Percentiles rank a stretch among this genome's conserved stretches.
These are phyloP conservation scores for Aproaerema taeniolella DNA, from an alignment of 2,888 invertebrate species.

Conservation along the genomic window DNA sequence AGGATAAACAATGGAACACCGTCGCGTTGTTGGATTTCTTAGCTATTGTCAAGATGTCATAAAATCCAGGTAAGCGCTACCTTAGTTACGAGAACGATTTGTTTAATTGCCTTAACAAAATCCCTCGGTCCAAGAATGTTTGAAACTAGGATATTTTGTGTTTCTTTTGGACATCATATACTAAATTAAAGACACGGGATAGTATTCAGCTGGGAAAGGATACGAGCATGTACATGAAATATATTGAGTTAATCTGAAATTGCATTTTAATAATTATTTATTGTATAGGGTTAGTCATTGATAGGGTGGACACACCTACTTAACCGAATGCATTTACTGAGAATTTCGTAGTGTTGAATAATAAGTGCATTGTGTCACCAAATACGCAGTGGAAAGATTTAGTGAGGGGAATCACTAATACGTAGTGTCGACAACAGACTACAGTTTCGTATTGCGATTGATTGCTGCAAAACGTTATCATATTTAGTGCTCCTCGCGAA, in stretches of 20 bases:
- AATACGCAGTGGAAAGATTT: slow-evolving; percentile 63
- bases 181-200: no score
- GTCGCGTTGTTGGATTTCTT: slow-evolving; percentile 33
- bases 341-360: slow-evolving; percentile 73
- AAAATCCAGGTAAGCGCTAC: slow-evolving; percentile 69
- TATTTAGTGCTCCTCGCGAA: no score
- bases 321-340: slow-evolving; percentile 70
- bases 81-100: slow-evolving; percentile 57
- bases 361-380: slow-evolving; percentile 74
- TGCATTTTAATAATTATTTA: no score
- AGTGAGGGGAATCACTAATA: slow-evolving; percentile 70
- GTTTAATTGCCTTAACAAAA: slow-evolving; percentile 53
- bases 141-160: no score
- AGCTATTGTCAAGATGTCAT: slow-evolving; percentile 46
- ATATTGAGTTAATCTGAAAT: no score
- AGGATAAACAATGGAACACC: slow-evolving; percentile 52
- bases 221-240: no score
- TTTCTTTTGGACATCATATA: no score
- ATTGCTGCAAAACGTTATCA: no score
- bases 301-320: slow-evolving; percentile 60
- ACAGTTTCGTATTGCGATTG: no score
- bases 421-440: slow-evolving; percentile 48
- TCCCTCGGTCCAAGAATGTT: slow-evolving; percentile 35
- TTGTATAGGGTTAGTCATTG: no score
- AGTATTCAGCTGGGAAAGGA: no score